Percentiles rank a stretch among this genome's conserved stretches.
Conservation (phyloP, 2,888 invertebrate genomes). For the Scelioninae gen. 2 region DNA sequence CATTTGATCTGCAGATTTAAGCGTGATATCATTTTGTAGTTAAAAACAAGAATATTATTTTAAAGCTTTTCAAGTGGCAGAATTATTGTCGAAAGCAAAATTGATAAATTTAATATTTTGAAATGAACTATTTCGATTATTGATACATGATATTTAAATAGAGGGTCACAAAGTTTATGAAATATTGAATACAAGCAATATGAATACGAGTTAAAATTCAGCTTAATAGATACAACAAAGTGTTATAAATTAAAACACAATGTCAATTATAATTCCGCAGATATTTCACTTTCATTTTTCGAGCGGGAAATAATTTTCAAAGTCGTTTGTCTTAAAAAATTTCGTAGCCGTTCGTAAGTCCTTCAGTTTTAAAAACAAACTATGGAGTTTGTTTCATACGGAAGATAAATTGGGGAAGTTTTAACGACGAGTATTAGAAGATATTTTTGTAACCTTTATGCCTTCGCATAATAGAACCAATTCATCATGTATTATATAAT, state of each 20-base stretch:
- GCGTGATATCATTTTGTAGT: too few relatives aligned
- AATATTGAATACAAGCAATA: too few relatives aligned
- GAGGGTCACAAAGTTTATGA: too few relatives aligned
- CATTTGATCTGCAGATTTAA: too few relatives aligned
- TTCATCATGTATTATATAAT: conserved; percentile 54
- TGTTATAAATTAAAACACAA: conserved; percentile 21
- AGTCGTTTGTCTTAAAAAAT: conserved; percentile 55
- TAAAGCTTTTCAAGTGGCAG: too few relatives aligned
- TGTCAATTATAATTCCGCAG: conserved; percentile 32
- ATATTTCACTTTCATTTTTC: conserved; percentile 42
- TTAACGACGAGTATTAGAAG: conserved; percentile 56
- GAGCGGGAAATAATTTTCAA: conserved; percentile 27
- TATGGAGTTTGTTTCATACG: conserved; percentile 52
- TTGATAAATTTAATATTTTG: too few relatives aligned
- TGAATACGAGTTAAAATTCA: too few relatives aligned
- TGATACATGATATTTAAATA: background rate
- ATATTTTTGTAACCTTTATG: conserved; percentile 55
- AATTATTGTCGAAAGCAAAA: too few relatives aligned
- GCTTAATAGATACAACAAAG: conserved; percentile 8
- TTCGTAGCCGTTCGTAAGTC: conserved; percentile 46
- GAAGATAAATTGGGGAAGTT: conserved; percentile 57
- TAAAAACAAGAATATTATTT: too few relatives aligned
- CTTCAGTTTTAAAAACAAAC: conserved; percentile 56
- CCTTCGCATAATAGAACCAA: conserved; percentile 56
- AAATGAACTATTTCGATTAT: too few relatives aligned